A percentile compares a stretch with the other conserved stretches of the same genome.
Evolutionary conservation across 2,797 vertebrate species (phyloP).

Genomic region (Rhinoraja longicauda): DNA sequence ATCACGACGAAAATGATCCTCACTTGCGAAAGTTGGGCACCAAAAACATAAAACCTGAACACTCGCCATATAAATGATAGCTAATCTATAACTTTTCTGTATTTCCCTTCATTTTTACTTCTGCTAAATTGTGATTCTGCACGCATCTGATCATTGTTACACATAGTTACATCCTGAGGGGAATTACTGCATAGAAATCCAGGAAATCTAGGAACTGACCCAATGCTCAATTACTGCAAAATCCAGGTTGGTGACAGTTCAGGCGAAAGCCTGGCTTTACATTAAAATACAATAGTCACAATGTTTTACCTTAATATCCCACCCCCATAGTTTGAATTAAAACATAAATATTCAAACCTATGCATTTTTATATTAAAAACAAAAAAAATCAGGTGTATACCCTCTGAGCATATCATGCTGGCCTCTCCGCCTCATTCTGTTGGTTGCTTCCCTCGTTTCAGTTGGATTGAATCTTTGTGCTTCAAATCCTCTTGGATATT

Average conservation of each 20-base stretch:
- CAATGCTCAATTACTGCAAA: neutral
- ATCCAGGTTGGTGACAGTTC: neutral
- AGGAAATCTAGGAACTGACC: neutral
- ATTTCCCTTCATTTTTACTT: too few species aligned
- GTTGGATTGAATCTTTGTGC: slow-evolving; percentile 43
- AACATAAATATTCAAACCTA: neutral
- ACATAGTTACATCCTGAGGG: neutral
- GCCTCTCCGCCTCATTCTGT: slow-evolving; percentile 59
- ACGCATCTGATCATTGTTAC: neutral
- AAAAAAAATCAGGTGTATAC: slow-evolving; percentile 51
- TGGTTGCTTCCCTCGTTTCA: slow-evolving; percentile 40
- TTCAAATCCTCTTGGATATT: slow-evolving; percentile 40
- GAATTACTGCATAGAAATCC: neutral
- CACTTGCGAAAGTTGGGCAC: neutral
- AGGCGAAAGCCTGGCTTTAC: neutral
- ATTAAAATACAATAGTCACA: neutral
- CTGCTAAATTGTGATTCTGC: neutral
- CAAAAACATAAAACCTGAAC: neutral
- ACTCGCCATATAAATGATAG: too few species aligned
- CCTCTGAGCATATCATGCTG: slow-evolving; percentile 65
- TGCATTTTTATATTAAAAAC: neutral
- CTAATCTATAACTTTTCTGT: neutral
- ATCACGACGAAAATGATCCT: neutral
- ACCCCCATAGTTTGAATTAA: neutral
- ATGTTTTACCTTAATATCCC: neutral